phyloP scores from a whole-genome alignment of 2,797 vertebrate species.

The Myotis myotis region DNA sequence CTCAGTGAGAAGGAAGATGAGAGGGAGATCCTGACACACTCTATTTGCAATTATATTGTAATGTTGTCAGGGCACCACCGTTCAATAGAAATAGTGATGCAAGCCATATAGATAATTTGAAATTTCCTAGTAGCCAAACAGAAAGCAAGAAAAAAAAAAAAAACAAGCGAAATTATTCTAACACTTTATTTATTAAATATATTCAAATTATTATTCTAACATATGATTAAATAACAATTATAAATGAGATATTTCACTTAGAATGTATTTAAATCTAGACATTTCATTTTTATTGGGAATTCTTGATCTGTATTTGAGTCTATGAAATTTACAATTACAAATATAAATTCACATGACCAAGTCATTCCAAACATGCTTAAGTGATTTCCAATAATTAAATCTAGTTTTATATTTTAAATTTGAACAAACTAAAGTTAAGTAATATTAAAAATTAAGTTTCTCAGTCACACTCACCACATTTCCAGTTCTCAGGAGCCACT shows the following conservation, averaged over 20 bases:
- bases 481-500: neutral
- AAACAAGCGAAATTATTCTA: neutral
- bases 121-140: neutral
- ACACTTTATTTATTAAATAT: neutral
- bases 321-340: neutral
- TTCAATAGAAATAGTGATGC: neutral
- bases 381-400: constrained; percentile 1
- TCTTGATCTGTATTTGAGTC: neutral
- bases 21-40: neutral
- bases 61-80: neutral
- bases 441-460: neutral
- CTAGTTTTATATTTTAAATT: neutral
- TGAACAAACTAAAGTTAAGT: neutral
- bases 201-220: neutral
- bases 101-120: neutral
- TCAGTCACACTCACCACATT: neutral
- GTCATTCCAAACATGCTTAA: neutral
- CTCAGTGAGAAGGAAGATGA: neutral
- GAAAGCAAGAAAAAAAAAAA: neutral
- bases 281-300: neutral
- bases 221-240: neutral
- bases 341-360: neutral
- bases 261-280: neutral
- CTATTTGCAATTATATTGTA: neutral
- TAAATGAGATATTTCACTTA: neutral